Evolutionary conservation across 2,113 vertebrate genomes (phyloP).

Genomic region (Plotosus lineatus): DNA sequence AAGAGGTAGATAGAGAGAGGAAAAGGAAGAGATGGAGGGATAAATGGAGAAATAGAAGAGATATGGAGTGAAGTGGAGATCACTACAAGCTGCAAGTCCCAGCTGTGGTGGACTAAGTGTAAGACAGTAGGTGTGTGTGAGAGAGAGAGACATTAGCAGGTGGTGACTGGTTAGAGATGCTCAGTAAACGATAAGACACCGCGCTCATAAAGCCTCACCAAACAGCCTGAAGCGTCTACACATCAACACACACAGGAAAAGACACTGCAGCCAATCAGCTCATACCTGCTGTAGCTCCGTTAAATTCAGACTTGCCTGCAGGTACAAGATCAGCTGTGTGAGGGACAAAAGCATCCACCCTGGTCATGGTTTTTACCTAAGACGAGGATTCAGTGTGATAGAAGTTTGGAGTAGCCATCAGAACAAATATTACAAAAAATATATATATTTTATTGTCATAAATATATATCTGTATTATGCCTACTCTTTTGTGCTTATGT

Average conservation of each 20-base stretch:
- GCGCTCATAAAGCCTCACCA: slow-evolving; percentile 17
- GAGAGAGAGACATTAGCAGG: slow-evolving; percentile 32
- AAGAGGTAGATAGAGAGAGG: neutral
- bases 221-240: slow-evolving; percentile 13
- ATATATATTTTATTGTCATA: no score
- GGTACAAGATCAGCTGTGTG: neutral
- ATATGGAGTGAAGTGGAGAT: slow-evolving; percentile 58
- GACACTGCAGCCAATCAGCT: slow-evolving; percentile 9
- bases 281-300: slow-evolving; percentile 5
- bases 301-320: slow-evolving; percentile 11
- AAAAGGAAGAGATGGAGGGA: slow-evolving; percentile 42
- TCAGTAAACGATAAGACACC: slow-evolving; percentile 45
- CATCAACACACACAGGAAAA: neutral
- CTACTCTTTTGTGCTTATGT: no score
- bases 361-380: neutral
- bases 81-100: slow-evolving; percentile 65
- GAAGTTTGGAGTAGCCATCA: neutral
- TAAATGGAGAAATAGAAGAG: slow-evolving; percentile 29
- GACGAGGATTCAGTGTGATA: neutral
- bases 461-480: no score
- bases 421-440: neutral
- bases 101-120: slow-evolving; percentile 56
- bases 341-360: neutral
- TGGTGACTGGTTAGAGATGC: slow-evolving; percentile 43
- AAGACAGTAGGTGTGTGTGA: slow-evolving; percentile 28